These are phyloP conservation scores for Carassius gibelio DNA, from an alignment of 2,113 vertebrate genomes.

Conservation along the genomic window DNA sequence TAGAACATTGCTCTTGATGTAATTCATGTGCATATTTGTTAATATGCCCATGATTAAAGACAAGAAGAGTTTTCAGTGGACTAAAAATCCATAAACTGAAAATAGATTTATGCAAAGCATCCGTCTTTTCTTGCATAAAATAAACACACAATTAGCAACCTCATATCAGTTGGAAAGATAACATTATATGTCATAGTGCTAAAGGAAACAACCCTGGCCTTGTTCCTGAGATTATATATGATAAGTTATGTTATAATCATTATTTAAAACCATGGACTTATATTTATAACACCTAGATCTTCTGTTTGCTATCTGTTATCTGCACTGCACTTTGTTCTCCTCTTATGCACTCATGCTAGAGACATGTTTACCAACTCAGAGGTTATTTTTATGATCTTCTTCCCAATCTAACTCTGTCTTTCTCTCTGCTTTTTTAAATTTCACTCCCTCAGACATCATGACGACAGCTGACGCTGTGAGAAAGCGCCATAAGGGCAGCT, in stretches of 20 bases:
- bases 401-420: neutral
- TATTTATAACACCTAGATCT: neutral
- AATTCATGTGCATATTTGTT: too few relatives aligned
- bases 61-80: neutral
- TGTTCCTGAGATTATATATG: neutral
- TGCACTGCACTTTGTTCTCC: conserved; percentile 11
- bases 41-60: neutral
- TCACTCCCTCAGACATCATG: conserved; percentile 27
- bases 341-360: neutral
- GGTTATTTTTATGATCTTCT: neutral
- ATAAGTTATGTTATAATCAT: neutral
- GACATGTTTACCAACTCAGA: neutral
- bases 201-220: neutral
- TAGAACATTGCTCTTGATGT: neutral
- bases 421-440: neutral
- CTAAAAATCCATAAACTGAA: neutral
- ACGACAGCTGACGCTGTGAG: conserved; percentile 58
- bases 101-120: neutral
- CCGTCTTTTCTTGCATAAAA: neutral
- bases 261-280: conserved; percentile 3
- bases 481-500: conserved; percentile 60
- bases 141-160: conserved; percentile 5
- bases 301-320: neutral
- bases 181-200: neutral
- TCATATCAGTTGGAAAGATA: neutral